Evolutionary conservation across 2,888 invertebrate genomes (phyloP).

Genomic region (Acrocyrtus sp.): DNA sequence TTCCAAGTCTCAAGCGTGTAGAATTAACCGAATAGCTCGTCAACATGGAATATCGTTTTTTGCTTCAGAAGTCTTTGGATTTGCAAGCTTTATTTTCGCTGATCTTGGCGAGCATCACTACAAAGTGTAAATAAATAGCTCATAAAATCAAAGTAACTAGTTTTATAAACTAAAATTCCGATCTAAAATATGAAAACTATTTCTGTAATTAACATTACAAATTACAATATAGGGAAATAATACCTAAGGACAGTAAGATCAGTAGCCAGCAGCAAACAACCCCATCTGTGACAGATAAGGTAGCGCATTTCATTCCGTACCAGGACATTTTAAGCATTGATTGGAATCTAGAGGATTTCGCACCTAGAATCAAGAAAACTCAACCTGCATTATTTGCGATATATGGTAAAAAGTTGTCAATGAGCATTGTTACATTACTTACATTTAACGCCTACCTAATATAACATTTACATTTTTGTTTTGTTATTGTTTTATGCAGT

Average conservation of each 20-base stretch:
- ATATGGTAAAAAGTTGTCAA: conserved; percentile 50
- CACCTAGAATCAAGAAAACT: conserved; percentile 74
- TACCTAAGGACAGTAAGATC: conserved; percentile 62
- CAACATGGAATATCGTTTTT: conserved; percentile 83
- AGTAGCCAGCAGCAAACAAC: conserved; percentile 36
- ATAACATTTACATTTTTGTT: too few relatives aligned
- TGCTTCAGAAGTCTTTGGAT: conserved; percentile 92
- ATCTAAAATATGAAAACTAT: neutral
- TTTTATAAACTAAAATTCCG: neutral
- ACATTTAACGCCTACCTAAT: too few relatives aligned
- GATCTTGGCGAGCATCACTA: conserved; percentile 88
- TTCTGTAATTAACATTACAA: too few relatives aligned
- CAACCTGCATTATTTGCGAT: conserved; percentile 69
- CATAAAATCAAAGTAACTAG: too few relatives aligned
- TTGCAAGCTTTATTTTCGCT: conserved; percentile 89
- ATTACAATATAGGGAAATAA: conserved; percentile 54
- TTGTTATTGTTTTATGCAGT: conserved; percentile 69
- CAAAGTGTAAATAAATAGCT: conserved; percentile 74
- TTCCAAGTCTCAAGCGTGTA: conserved; percentile 76
- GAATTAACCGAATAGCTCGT: conserved; percentile 81
- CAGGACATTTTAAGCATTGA: conserved; percentile 77
- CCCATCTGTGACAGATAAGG: conserved; percentile 65
- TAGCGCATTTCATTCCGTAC: conserved; percentile 73
- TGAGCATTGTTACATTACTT: conserved; percentile 18
- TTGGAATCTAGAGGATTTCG: conserved; percentile 71